Conservation (phyloP, 2,888 invertebrate genomes). For the Troilus luridus region DNA sequence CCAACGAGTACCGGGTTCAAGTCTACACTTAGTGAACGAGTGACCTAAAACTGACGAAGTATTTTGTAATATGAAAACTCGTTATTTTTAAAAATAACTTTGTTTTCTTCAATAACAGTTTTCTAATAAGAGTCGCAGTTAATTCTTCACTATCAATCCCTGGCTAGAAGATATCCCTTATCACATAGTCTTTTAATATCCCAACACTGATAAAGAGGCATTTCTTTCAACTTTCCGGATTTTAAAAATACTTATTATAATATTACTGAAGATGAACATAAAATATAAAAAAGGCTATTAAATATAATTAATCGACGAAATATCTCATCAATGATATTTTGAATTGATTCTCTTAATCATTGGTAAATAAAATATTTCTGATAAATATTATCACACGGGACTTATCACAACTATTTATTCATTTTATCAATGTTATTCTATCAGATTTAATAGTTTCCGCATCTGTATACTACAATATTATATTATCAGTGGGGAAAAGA, state of each 20-base stretch:
- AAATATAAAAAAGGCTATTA: not conserved
- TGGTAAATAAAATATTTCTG: no score
- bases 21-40: not conserved
- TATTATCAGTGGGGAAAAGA: no score
- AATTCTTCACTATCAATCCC: not conserved
- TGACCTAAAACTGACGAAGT: not conserved
- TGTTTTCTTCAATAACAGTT: not conserved
- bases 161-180: not conserved
- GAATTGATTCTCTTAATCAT: not conserved
- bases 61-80: no score
- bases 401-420: no score
- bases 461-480: no score
- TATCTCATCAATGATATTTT: not conserved
- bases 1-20: not conserved
- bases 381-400: no score
- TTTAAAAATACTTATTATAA: not conserved
- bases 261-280: not conserved
- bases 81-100: no score
- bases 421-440: no score
- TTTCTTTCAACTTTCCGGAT: not conserved
- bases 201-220: not conserved
- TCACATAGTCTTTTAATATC: not conserved
- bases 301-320: not conserved
- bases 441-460: no score
- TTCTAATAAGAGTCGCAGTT: not conserved